Conservation (phyloP, 2,113 vertebrate genomes). For the Scomber japonicus region DNA sequence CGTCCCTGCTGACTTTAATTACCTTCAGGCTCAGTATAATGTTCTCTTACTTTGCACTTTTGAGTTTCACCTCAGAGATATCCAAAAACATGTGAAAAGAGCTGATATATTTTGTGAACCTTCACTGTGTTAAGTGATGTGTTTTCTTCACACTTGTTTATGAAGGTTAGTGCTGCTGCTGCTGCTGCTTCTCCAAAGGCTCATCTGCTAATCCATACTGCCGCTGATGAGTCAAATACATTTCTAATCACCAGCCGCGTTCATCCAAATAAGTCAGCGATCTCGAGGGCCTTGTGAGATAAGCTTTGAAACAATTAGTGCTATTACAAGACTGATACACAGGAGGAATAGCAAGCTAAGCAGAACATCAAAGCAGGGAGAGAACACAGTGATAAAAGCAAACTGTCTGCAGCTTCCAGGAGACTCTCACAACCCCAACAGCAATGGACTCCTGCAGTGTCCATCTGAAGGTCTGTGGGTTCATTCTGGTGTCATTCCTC, state of each 20-base stretch:
- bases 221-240: conserved; percentile 15
- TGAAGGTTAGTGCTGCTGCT: neutral
- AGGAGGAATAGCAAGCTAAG: conserved; percentile 10
- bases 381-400: neutral
- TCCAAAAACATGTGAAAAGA: neutral
- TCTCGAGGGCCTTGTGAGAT: conserved; percentile 43
- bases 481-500: too few species aligned
- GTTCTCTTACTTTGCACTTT: neutral
- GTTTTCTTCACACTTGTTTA: neutral
- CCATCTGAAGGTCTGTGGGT: too few species aligned
- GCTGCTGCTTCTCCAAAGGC: neutral
- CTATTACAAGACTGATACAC: conserved; percentile 46
- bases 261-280: conserved; percentile 38
- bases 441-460: too few species aligned
- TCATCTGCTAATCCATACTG: conserved; percentile 25
- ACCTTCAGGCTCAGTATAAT: neutral
- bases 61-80: neutral
- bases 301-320: conserved; percentile 61
- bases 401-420: too few species aligned
- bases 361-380: conserved; percentile 20
- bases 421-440: too few species aligned
- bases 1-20: neutral
- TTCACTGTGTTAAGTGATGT: too few species aligned
- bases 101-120: neutral
- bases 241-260: conserved; percentile 37